Conservation (phyloP, 92 coral and sea anemone genomes). For the Heteractis magnifica region DNA sequence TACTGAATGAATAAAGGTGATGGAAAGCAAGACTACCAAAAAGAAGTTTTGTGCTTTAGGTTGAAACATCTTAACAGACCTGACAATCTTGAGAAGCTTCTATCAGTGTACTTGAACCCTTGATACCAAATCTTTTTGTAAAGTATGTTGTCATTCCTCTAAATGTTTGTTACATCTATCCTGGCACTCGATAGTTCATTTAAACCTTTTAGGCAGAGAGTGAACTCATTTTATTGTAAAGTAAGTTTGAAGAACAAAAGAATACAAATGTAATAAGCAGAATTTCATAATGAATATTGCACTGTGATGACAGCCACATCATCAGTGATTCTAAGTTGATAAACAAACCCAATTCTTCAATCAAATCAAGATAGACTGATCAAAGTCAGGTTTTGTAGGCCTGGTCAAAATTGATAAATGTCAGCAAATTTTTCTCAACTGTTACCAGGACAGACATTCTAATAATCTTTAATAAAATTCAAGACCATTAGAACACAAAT, state of each 20-base stretch:
- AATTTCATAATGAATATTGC: neutral
- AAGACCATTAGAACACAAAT: neutral
- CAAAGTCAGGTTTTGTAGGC: neutral
- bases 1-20: neutral
- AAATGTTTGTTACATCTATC: neutral
- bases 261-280: neutral
- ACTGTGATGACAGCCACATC: neutral
- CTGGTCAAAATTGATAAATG: neutral
- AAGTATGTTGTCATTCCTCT: neutral
- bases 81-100: neutral
- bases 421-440: neutral
- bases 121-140: neutral
- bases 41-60: neutral
- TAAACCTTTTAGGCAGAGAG: neutral
- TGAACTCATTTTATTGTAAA: neutral
- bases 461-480: neutral
- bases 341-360: neutral
- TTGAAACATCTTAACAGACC: neutral
- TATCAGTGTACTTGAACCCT: constrained; percentile 1
- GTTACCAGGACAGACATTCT: neutral
- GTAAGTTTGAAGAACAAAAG: neutral
- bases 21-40: neutral
- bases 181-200: neutral
- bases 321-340: neutral
- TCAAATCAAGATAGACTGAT: neutral